These are phyloP conservation scores for Clarias laeviceps DNA, from an alignment of 2,797 vertebrate genomes.

Conservation along the genomic window DNA sequence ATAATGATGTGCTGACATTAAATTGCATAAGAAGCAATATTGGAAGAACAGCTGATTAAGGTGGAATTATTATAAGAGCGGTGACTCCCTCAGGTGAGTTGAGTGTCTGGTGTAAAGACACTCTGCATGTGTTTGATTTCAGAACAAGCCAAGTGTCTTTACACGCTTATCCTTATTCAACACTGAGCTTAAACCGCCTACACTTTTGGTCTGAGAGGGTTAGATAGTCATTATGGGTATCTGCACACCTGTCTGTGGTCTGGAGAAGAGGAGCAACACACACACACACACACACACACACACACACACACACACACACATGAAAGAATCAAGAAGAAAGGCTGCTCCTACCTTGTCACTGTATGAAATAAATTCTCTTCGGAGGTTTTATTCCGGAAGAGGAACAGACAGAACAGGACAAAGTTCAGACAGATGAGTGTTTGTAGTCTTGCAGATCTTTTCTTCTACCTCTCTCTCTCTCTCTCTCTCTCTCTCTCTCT, in stretches of 20 bases:
- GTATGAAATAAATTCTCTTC: slow-evolving; percentile 53
- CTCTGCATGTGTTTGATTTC: not conserved
- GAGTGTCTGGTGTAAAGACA: not conserved
- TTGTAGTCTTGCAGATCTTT: slow-evolving; percentile 16
- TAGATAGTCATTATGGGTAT: not conserved
- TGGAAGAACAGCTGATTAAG: not conserved
- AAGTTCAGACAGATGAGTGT: slow-evolving; percentile 53
- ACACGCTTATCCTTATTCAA: not conserved
- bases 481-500: slow-evolving; percentile 26
- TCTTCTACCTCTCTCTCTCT: slow-evolving; percentile 33
- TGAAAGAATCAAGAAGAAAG: slow-evolving; percentile 18
- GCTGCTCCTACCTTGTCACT: slow-evolving; percentile 65
- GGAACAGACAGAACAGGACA: slow-evolving; percentile 31
- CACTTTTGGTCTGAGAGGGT: not conserved
- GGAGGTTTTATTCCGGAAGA: slow-evolving; percentile 65
- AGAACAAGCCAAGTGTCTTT: not conserved
- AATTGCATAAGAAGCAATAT: not conserved
- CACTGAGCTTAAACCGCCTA: not conserved
- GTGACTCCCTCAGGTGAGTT: not conserved
- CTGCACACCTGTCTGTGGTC: slow-evolving; percentile 49
- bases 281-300: slow-evolving; percentile 24
- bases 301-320: slow-evolving; percentile 15
- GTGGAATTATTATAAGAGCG: not conserved
- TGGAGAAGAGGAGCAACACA: not conserved
- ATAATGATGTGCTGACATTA: not conserved